These are phyloP conservation scores for Pandion haliaetus DNA, from an alignment of 2,113 vertebrate genomes.

Conservation along the genomic window DNA sequence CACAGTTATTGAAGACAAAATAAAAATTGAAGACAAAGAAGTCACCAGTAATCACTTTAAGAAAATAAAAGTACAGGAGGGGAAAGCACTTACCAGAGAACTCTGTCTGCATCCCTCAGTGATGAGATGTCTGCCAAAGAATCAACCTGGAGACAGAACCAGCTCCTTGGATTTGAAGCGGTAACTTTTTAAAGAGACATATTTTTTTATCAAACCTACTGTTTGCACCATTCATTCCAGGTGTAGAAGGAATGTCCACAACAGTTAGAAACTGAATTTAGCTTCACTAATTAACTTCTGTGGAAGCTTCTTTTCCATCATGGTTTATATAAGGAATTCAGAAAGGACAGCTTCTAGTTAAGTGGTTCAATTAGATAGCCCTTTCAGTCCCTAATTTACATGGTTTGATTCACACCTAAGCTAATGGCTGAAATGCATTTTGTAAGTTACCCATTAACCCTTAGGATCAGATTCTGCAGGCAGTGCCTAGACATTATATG, in stretches of 20 bases:
- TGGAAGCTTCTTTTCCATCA: not conserved
- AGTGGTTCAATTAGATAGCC: not conserved
- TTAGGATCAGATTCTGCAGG: not conserved
- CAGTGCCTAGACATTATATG: not conserved
- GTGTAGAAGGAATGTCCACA: not conserved
- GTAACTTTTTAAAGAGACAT: slow-evolving; percentile 14
- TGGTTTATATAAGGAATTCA: not conserved
- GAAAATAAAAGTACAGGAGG: not conserved
- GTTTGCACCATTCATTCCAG: not conserved
- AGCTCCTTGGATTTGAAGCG: slow-evolving; percentile 41
- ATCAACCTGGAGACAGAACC: not conserved
- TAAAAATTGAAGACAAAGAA: not conserved
- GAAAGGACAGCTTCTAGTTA: not conserved
- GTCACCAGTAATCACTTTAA: not conserved
- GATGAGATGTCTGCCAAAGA: not conserved
- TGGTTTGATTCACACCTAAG: not conserved
- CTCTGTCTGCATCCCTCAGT: slow-evolving; percentile 37
- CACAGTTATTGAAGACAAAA: not conserved
- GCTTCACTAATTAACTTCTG: not conserved
- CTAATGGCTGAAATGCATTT: not conserved
- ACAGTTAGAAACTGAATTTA: not conserved
- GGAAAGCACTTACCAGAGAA: not conserved
- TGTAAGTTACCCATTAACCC: not conserved
- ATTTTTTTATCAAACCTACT: not conserved
- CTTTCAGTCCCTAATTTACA: not conserved